Evolutionary conservation across 2,888 invertebrate genomes (phyloP).

Genomic region (Drosophila barbarae): DNA sequence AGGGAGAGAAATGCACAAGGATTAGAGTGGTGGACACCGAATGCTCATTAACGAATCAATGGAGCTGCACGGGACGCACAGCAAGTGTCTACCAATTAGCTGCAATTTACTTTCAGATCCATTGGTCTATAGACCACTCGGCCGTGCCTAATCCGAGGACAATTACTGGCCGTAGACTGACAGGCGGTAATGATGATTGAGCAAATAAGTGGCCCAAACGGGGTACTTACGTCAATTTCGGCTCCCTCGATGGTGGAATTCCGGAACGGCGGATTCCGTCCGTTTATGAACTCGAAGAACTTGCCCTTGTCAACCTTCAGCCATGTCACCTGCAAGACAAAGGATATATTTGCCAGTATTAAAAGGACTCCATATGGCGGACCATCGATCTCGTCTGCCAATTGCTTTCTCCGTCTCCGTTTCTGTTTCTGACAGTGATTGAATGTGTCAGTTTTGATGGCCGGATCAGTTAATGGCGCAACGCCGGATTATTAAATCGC

Average conservation of each 20-base stretch:
- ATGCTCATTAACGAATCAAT: slow-evolving; percentile 36
- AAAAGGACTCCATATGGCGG: slow-evolving; percentile 20
- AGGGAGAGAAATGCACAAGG: slow-evolving; percentile 8
- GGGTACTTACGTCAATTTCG: slow-evolving; percentile 86
- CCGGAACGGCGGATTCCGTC: slow-evolving; percentile 87
- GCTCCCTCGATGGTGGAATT: slow-evolving; percentile 86
- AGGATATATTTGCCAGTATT: slow-evolving; percentile 36
- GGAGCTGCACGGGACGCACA: background rate
- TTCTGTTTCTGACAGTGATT: slow-evolving; percentile 65
- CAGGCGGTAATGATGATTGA: slow-evolving; percentile 27
- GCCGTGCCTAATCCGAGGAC: slow-evolving; percentile 10
- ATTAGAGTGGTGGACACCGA: slow-evolving; percentile 17
- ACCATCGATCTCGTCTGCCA: background rate
- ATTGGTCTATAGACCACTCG: slow-evolving; percentile 7
- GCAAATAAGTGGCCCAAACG: slow-evolving; percentile 17
- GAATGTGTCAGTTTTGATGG: slow-evolving; percentile 50
- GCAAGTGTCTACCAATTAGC: slow-evolving; percentile 25
- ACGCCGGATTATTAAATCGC: slow-evolving; percentile 27
- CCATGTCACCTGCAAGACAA: slow-evolving; percentile 79
- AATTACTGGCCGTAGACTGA: slow-evolving; percentile 20
- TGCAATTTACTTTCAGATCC: slow-evolving; percentile 3
- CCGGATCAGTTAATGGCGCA: slow-evolving; percentile 16
- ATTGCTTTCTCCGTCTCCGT: slow-evolving; percentile 9
- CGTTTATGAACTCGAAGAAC: slow-evolving; percentile 90
- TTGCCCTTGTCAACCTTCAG: slow-evolving; percentile 82